Evolutionary conservation across 1,140 invertebrate genomes (phyloP).

Genomic region (Chionoecetes opilio): DNA sequence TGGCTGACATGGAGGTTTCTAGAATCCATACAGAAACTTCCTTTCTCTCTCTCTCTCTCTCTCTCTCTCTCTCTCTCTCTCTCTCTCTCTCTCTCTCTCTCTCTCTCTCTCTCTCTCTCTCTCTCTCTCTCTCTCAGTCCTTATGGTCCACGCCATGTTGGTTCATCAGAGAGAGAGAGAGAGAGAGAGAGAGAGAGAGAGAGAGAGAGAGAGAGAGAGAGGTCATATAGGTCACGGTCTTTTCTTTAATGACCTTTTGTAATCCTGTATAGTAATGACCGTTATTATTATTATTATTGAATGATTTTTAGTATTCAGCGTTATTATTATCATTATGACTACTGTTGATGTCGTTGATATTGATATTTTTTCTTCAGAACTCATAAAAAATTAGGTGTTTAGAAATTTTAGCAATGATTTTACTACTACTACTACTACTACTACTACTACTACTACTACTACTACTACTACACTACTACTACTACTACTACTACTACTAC

Average conservation of each 20-base stretch:
- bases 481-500: background rate
- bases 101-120: conserved; percentile 6
- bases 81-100: background rate
- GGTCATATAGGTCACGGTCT: background rate
- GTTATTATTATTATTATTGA: background rate
- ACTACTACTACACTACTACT: background rate
- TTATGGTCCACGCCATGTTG: no score
- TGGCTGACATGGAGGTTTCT: background rate
- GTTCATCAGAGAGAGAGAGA: background rate
- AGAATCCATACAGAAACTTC: background rate
- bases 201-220: conserved; percentile 54
- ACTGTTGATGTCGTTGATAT: background rate
- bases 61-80: background rate
- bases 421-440: conserved; percentile 47
- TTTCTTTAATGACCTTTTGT: background rate
- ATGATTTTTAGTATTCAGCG: background rate
- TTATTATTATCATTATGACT: background rate
- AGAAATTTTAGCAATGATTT: no score
- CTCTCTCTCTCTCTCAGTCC: background rate
- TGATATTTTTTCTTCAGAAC: background rate
- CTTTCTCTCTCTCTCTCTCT: background rate
- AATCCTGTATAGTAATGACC: no score
- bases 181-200: conserved; percentile 52
- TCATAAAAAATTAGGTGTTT: no score
- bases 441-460: conserved; percentile 47